A percentile compares a stretch with the other conserved stretches of the same genome.
Evolutionary conservation across 2,797 vertebrate genomes (phyloP).

Genomic region (Oreonectes daqikongensis): DNA sequence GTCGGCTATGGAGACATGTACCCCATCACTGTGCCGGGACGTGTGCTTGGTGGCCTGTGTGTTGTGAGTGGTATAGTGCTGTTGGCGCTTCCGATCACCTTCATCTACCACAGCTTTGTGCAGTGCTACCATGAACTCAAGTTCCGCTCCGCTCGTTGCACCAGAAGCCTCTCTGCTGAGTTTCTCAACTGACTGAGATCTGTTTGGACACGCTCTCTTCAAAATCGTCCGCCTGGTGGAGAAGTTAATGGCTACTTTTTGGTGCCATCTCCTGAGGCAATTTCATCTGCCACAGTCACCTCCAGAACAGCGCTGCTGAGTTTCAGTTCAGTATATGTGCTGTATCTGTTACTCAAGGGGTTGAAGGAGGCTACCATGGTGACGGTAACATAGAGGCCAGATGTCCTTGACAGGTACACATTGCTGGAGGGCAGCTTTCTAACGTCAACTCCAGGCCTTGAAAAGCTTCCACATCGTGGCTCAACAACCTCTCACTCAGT

Average conservation of each 20-base stretch:
- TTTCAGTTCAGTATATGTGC: conserved; percentile 26
- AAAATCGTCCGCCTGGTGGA: conserved; percentile 36
- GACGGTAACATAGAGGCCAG: conserved; percentile 43
- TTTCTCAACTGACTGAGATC: conserved; percentile 78
- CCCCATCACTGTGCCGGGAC: conserved; percentile 87
- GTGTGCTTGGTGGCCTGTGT: conserved; percentile 88
- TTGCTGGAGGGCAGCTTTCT: conserved; percentile 47
- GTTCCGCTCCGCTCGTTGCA: conserved; percentile 84
- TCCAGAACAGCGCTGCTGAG: not conserved
- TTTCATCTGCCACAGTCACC: conserved; percentile 2
- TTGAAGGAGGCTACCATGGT: conserved; percentile 49
- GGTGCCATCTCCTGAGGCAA: not conserved
- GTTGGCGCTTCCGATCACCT: conserved; percentile 87
- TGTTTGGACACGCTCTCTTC: not conserved
- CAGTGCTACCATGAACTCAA: conserved; percentile 91
- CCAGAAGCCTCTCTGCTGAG: conserved; percentile 83
- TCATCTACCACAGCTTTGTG: conserved; percentile 92
- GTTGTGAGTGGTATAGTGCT: conserved; percentile 90
- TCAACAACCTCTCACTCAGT: conserved; percentile 40
- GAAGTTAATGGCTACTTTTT: not conserved
- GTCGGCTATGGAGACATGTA: conserved; percentile 93
- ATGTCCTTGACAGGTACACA: conserved; percentile 51
- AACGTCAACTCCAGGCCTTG: conserved; percentile 46
- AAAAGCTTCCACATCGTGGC: conserved; percentile 28
- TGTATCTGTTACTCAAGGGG: conserved; percentile 41